Percentiles rank a stretch among this genome's conserved stretches.
phyloP scores from a whole-genome alignment of 2,888 invertebrate species.

The Ophraella communa region DNA sequence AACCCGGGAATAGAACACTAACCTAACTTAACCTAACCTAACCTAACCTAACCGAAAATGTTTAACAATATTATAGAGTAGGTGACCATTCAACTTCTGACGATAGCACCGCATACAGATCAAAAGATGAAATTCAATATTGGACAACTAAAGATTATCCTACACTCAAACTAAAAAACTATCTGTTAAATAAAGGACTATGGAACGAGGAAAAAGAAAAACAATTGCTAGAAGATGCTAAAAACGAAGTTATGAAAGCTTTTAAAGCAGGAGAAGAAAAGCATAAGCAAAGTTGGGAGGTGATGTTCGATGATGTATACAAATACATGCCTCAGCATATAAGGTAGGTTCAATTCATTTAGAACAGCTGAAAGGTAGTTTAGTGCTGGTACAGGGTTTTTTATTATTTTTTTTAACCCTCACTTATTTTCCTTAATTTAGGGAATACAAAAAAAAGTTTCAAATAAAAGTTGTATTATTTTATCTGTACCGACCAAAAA shows the following conservation, averaged over 20 bases:
- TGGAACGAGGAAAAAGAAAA: slow-evolving; percentile 84
- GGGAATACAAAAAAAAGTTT: too few species aligned
- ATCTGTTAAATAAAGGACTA: slow-evolving; percentile 77
- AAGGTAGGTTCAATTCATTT: slow-evolving; percentile 43
- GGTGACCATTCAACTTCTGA: slow-evolving; percentile 99
- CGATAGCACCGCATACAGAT: slow-evolving; percentile 94
- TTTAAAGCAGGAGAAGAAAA: slow-evolving; percentile 87
- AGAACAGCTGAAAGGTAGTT: too few species aligned
- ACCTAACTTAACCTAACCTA: too few species aligned
- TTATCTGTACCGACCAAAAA: too few species aligned
- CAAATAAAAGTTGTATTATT: too few species aligned
- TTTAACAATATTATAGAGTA: slow-evolving; percentile 66
- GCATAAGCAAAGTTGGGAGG: slow-evolving; percentile 83
- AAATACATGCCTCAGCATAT: slow-evolving; percentile 81
- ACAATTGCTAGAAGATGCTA: slow-evolving; percentile 71
- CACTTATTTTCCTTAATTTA: too few species aligned
- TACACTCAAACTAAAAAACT: slow-evolving; percentile 78
- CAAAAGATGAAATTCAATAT: slow-evolving; percentile 78
- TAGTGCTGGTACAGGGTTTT: not conserved
- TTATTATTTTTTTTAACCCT: not conserved
- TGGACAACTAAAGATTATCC: slow-evolving; percentile 90
- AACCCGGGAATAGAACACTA: too few species aligned
- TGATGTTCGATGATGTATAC: slow-evolving; percentile 94
- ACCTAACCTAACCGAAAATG: not conserved
- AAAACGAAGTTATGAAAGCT: slow-evolving; percentile 74